Evolutionary conservation across 2,113 vertebrate species (phyloP).

Genomic region (Oenanthe melanoleuca): DNA sequence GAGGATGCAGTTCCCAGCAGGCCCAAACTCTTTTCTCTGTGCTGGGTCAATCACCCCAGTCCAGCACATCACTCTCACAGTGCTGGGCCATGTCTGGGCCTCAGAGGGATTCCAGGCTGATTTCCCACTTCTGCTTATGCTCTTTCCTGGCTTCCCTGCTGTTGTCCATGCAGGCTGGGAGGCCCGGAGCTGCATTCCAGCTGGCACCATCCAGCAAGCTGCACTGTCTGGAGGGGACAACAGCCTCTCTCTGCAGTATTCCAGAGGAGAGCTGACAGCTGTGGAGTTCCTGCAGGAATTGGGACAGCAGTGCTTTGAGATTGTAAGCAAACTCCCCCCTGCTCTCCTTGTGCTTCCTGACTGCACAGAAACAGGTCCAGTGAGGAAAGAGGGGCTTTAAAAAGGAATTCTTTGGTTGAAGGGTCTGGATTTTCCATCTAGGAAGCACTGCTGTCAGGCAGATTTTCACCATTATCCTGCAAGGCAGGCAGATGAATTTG

Average conservation of each 20-base stretch:
- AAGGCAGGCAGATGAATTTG: neutral
- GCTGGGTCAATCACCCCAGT: neutral
- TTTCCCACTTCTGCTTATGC: neutral
- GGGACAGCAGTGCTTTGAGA: slow-evolving; percentile 73
- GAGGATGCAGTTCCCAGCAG: neutral
- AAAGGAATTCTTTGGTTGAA: neutral
- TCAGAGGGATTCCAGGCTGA: neutral
- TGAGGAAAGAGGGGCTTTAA: neutral
- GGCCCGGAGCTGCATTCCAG: slow-evolving; percentile 65
- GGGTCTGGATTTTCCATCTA: neutral
- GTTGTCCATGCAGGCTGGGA: slow-evolving; percentile 77
- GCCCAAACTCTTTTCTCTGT: neutral
- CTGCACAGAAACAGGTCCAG: neutral
- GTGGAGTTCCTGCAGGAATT: slow-evolving; percentile 76
- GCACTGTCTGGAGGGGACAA: slow-evolving; percentile 54
- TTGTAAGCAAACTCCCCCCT: slow-evolving; percentile 65
- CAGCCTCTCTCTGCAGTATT: slow-evolving; percentile 74
- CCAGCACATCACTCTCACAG: neutral
- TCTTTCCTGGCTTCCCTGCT: neutral
- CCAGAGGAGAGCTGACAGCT: slow-evolving; percentile 76
- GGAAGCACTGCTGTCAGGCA: neutral
- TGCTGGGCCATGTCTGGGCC: rapidly evolving
- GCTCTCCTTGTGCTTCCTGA: neutral
- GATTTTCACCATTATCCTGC: neutral
- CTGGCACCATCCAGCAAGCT: slow-evolving; percentile 72